Evolutionary conservation across 1,140 invertebrate genomes (phyloP).

Genomic region (Anagrus nilaparvatae): DNA sequence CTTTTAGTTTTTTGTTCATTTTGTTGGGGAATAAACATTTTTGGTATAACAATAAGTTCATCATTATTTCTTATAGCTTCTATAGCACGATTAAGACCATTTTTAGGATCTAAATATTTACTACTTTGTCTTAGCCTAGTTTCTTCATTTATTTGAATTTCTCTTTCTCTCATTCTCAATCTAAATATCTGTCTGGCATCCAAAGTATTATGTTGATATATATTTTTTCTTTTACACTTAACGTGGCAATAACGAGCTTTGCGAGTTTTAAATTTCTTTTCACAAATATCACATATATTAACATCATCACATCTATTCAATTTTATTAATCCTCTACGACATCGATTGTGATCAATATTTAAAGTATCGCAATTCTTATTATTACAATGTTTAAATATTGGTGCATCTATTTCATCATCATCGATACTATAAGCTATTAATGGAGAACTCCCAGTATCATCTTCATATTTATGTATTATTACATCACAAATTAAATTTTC

Average conservation of each 20-base stretch:
- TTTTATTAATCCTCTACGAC: conserved; percentile 27
- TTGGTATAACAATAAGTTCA: conserved; percentile 35
- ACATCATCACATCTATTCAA: conserved; percentile 26
- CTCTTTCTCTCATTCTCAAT: conserved; percentile 33
- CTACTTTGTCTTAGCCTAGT: conserved; percentile 23
- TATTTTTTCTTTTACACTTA: conserved; percentile 30
- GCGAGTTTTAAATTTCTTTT: conserved; percentile 22
- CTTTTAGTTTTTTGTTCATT: no score
- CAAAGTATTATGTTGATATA: conserved; percentile 30
- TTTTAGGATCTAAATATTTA: conserved; percentile 29
- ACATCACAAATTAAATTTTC: conserved; percentile 35
- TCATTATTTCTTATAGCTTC: conserved; percentile 32
- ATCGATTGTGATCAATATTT: conserved; percentile 35
- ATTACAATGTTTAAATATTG: conserved; percentile 30
- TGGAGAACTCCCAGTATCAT: conserved; percentile 24
- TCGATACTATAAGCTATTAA: conserved; percentile 30
- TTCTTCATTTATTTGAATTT: conserved; percentile 31
- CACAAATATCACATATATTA: conserved; percentile 33
- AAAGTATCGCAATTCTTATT: conserved; percentile 31
- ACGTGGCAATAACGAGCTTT: conserved; percentile 30
- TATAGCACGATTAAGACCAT: conserved; percentile 25
- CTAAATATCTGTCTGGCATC: conserved; percentile 26
- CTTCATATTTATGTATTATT: conserved; percentile 27
- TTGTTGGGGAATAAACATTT: conserved; percentile 19
- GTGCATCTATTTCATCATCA: conserved; percentile 30